Evolutionary conservation across 2,888 invertebrate genomes (phyloP).

Genomic region (Tolmerus cingulatus): DNA sequence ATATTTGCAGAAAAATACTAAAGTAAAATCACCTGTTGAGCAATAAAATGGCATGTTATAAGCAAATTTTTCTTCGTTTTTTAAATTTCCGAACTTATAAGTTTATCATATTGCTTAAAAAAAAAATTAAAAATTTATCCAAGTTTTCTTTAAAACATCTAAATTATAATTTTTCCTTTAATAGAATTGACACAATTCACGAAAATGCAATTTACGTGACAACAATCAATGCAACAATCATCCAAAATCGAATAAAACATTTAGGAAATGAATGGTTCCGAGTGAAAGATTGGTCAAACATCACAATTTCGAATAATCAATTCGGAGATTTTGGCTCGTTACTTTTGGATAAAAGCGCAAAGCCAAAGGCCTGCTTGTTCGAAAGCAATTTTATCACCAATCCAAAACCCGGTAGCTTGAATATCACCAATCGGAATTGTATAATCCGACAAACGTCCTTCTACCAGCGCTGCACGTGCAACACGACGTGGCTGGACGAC

Average conservation of each 20-base stretch:
- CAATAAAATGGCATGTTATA: too few relatives aligned
- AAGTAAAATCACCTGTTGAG: too few relatives aligned
- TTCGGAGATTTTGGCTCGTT: conserved; percentile 57
- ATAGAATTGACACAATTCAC: conserved; percentile 58
- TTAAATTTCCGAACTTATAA: too few relatives aligned
- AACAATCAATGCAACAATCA: conserved; percentile 56
- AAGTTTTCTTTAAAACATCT: neutral
- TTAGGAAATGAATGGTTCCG: conserved; percentile 58
- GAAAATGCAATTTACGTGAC: conserved; percentile 58
- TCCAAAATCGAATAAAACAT: conserved; percentile 56
- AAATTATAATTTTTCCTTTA: neutral
- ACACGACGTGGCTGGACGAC: conserved; percentile 55
- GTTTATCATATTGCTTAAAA: too few relatives aligned
- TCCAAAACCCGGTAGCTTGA: conserved; percentile 56
- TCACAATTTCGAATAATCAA: conserved; percentile 57
- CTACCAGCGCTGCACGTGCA: conserved; percentile 57
- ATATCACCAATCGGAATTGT: conserved; percentile 57
- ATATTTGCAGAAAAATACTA: neutral
- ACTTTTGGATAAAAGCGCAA: conserved; percentile 52
- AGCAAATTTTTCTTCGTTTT: too few relatives aligned
- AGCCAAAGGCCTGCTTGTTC: conserved; percentile 56
- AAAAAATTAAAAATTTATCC: too few relatives aligned
- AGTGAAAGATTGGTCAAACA: conserved; percentile 56
- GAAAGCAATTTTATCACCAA: conserved; percentile 57
- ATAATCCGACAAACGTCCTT: conserved; percentile 57